Conservation (phyloP, 2,888 invertebrate species). For the Caradrina kadenii region DNA sequence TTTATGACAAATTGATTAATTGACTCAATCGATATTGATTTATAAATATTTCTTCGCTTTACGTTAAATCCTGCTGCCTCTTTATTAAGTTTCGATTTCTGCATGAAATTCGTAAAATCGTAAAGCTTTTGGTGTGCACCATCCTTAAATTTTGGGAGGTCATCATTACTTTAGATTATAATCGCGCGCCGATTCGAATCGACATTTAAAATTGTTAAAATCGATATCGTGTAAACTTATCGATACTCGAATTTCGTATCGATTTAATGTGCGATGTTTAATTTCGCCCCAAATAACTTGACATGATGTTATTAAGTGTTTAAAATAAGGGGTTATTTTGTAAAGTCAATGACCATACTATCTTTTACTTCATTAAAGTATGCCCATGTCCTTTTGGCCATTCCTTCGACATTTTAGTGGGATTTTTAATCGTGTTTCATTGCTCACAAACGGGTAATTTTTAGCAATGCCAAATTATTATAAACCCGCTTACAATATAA, state of each 20-base stretch:
- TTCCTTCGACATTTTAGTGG: not conserved
- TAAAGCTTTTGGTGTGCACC: slow-evolving; percentile 21
- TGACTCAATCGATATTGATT: not conserved
- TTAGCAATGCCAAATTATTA: not conserved
- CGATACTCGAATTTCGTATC: slow-evolving; percentile 53
- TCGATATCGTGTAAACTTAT: slow-evolving; percentile 57
- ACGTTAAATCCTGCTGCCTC: not conserved
- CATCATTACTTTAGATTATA: slow-evolving; percentile 75
- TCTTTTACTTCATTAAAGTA: slow-evolving; percentile 22
- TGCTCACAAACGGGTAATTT: too few species aligned
- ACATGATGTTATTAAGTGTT: slow-evolving; percentile 48
- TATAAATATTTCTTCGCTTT: not conserved
- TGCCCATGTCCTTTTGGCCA: slow-evolving; percentile 17
- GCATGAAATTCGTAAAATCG: too few species aligned
- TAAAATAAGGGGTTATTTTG: slow-evolving; percentile 43
- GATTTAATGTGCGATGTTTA: slow-evolving; percentile 53
- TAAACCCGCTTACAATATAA: slow-evolving; percentile 17
- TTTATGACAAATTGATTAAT: too few species aligned
- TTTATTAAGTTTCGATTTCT: not conserved
- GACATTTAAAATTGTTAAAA: slow-evolving; percentile 72
- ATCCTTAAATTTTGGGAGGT: slow-evolving; percentile 68
- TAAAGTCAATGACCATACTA: slow-evolving; percentile 33
- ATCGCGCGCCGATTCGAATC: slow-evolving; percentile 72
- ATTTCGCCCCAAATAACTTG: slow-evolving; percentile 47
- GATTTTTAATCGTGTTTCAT: not conserved